Evolutionary conservation across 2,888 invertebrate genomes (phyloP).

Genomic region (Pyrgus malvae): DNA sequence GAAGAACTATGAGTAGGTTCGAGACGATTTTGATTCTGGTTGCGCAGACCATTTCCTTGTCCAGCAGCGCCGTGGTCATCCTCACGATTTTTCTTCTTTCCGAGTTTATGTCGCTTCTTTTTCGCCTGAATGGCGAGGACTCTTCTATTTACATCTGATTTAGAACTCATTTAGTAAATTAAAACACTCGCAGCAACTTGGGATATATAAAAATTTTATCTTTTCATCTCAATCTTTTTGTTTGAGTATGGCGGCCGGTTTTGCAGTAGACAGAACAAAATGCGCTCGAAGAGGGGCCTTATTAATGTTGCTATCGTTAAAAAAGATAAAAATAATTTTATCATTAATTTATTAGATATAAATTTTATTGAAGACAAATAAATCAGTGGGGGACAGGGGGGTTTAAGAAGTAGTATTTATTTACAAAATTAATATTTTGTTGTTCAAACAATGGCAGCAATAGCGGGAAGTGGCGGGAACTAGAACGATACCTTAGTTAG

Average conservation of each 20-base stretch:
- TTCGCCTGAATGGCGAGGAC: conserved; percentile 95
- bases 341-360: too few relatives aligned
- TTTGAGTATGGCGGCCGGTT: conserved; percentile 87
- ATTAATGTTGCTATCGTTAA: conserved; percentile 39
- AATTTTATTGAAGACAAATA: too few relatives aligned
- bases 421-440: too few relatives aligned
- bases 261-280: conserved; percentile 72
- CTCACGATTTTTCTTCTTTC: conserved; percentile 91
- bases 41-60: conserved; percentile 82
- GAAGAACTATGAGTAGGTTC: conserved; percentile 91
- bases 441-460: too few relatives aligned
- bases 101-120: conserved; percentile 94
- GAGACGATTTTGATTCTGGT: conserved; percentile 81
- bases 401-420: too few relatives aligned
- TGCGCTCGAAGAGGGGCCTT: conserved; percentile 71
- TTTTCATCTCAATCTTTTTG: conserved; percentile 85
- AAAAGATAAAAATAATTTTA: too few relatives aligned
- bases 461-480: too few relatives aligned
- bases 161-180: conserved; percentile 89
- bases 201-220: conserved; percentile 80
- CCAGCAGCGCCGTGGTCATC: conserved; percentile 84
- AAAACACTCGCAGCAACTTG: conserved; percentile 75
- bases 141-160: conserved; percentile 95
- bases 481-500: too few relatives aligned
- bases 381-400: too few relatives aligned